Percentiles rank a stretch among this genome's conserved stretches.
Evolutionary conservation across 2,888 invertebrate genomes (phyloP).

Genomic region (Ischnus inquisitorius): DNA sequence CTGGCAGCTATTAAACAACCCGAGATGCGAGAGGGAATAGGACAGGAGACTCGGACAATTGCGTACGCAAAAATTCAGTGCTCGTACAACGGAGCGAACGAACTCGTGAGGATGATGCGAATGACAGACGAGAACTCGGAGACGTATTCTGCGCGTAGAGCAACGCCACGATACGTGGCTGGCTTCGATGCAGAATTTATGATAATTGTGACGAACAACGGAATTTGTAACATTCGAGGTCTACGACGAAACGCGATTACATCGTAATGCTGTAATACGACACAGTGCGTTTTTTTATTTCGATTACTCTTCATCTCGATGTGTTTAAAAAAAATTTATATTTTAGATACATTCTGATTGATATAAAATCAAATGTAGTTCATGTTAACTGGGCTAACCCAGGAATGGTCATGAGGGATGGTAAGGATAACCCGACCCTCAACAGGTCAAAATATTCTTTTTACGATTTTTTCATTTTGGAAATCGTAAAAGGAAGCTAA

Average conservation of each 20-base stretch:
- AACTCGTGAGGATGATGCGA: slow-evolving; percentile 63
- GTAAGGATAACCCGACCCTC: too few species aligned
- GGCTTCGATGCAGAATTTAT: background rate
- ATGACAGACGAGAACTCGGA: slow-evolving; percentile 49
- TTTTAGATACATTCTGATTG: too few species aligned
- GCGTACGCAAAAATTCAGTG: slow-evolving; percentile 49
- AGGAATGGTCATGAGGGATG: too few species aligned
- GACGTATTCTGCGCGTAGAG: slow-evolving; percentile 32
- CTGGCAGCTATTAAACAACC: slow-evolving; percentile 56
- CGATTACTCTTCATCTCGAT: background rate
- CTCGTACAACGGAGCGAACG: slow-evolving; percentile 64
- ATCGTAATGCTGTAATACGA: background rate
- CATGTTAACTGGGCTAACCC: too few species aligned
- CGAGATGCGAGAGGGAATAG: slow-evolving; percentile 13
- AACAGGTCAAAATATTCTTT: too few species aligned
- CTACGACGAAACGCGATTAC: too few species aligned
- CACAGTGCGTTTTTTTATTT: background rate
- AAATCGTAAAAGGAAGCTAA: too few species aligned
- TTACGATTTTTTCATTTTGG: too few species aligned
- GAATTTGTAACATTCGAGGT: background rate
- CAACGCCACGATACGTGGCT: slow-evolving; percentile 33
- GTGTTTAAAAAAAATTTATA: too few species aligned
- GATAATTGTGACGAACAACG: slow-evolving; percentile 4
- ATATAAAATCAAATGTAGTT: too few species aligned
- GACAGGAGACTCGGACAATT: background rate